Conservation (phyloP, 1,140 invertebrate species). For the Kradibia gibbosae region DNA sequence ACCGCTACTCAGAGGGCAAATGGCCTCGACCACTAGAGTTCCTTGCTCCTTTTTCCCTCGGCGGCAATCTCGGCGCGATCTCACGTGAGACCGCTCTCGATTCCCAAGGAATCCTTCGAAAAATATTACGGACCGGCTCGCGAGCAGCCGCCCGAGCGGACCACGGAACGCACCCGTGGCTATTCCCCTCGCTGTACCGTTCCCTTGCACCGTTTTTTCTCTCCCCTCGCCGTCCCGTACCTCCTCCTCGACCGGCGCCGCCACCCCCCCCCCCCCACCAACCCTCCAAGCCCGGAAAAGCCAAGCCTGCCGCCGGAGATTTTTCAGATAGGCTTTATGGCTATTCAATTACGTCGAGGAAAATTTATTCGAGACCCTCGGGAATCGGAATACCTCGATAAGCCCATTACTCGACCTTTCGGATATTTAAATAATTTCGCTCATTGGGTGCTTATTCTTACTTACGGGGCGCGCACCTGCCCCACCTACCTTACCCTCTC, state of each 20-base stretch:
- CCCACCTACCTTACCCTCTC: neutral
- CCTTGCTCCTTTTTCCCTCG: slow-evolving; percentile 50
- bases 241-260: neutral
- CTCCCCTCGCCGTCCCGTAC: neutral
- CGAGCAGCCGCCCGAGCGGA: neutral
- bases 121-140: slow-evolving; percentile 32
- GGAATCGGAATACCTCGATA: neutral
- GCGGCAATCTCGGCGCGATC: slow-evolving; percentile 48
- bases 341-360: neutral
- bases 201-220: neutral
- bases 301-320: neutral
- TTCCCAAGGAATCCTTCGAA: slow-evolving; percentile 51
- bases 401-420: neutral
- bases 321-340: slow-evolving; percentile 7
- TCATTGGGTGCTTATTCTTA: no score
- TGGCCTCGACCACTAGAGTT: slow-evolving; percentile 57
- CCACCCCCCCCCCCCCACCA: neutral
- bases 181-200: slow-evolving; percentile 16
- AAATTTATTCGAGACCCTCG: neutral
- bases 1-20: slow-evolving; percentile 58
- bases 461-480: no score
- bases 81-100: slow-evolving; percentile 49
- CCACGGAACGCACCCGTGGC: slow-evolving; percentile 4
- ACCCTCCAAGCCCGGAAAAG: neutral
- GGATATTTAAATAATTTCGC: neutral